Base-by-base conservation (phyloP, 2,797 vertebrate genomes). In the Nannoperca australis region DNA sequence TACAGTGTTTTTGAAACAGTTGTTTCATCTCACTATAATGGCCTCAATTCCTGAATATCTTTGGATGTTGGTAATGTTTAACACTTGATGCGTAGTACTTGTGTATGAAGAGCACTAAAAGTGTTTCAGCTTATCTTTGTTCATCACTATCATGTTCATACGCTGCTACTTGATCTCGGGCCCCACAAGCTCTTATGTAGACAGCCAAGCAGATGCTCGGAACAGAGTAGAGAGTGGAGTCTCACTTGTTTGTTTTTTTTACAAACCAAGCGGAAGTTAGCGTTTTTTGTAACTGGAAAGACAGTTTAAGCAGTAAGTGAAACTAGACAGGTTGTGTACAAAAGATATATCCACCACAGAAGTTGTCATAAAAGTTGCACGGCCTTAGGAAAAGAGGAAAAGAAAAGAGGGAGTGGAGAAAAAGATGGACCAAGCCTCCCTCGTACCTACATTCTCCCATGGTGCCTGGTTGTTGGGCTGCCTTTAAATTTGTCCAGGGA, bases 401-500 rank as follows among this genome's bases (percentile, higher is more conserved):
- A 22, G 24, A 62, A 40, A 61, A 54, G 32, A 56, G 70, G 24
- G 32, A 70, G 20, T 22, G 72, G 62, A 22, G 73, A 58, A 76
- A 78, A 56, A 79, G 56, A 83, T 45, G 68, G 73, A 73, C 51
- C 58, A 5, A 58, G 64, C 67, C 80, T 78, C 70, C 51, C 49
- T 78, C 58, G 61, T 85, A 86, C 67, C 73, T 70, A 58, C 71
- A 66, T 73, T 89, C 81, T 92, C 90, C 91, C 90, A 68, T 50
- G 87, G 91, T 81, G 89, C 87, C 87, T 77, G 59, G 85, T 89
- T 89, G 83, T 86, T 88, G 89, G 91, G 89, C 78, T 84, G 79
- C 89, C 89, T 94, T 93, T 94, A 91, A 91, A 95, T 95, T 94
- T 93, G 91, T 94, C 93, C 89, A 88, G 94, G 92, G 95, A 95